Evolutionary conservation across 2,888 invertebrate genomes (phyloP), one percentile per base, ranked within the genome.

Genomic region (Lasioglossum marginatum): DNA sequence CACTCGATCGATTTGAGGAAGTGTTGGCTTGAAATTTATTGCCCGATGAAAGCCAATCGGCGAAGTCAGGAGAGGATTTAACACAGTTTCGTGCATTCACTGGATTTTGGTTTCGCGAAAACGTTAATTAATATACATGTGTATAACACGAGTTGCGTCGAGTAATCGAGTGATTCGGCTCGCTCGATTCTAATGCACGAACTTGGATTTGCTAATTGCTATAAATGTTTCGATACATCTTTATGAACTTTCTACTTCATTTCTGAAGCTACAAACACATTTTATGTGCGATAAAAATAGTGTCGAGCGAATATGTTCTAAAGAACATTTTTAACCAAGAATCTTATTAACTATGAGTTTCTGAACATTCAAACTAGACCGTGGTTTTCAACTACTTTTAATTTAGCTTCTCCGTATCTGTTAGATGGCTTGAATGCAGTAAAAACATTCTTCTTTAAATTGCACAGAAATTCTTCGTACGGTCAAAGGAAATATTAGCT

Each of bases 1-100:
- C 45, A 43, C 68, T 40, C 71, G 77, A 77, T 57, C 23, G 34
- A 16, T 43, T 19, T 52, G 52, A 34, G 34, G 34, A 27, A 77
- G 31, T 34, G 43, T 52, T 19, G 14, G 14, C 43, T 8, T 16
- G 45, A 27, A 43, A 43, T 68, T 68, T 68, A 68, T 68, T 23
- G n/a, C 37, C 23, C 68, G 68, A 3, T 23, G 37, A 16, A 66
- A 34, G 68, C 34, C 34, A 68, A 68, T 68, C 12, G 37, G 23
- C 12, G 37, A 68, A 68, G 10, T 68, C 68, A 4, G 8, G 68
- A 40, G 68, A 12, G 68, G 40, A 37, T 40, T 68, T 23, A 68
- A n/a, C 31, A 68, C 37, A 37, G 10, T 37, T 68, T 68, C 68
- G 23, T 23, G 66, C 34, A 37, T 40, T 12, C 4, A 10, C 23